Conservation (phyloP, 2,113 vertebrate species). For the Salvelinus namaycush region DNA sequence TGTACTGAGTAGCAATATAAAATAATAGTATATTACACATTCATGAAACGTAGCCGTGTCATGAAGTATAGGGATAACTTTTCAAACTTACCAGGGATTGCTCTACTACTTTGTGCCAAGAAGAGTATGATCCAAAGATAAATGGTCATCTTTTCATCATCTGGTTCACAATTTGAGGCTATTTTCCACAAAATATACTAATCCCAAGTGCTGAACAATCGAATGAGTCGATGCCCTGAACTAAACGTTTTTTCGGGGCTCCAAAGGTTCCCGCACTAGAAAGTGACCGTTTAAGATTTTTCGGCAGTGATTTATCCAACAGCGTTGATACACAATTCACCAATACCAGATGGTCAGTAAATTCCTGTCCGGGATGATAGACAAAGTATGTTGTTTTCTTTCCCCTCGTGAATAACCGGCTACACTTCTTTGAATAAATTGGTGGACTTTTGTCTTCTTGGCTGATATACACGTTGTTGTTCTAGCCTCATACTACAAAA, state of each 20-base stretch:
- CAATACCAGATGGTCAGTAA: not conserved
- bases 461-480: not conserved
- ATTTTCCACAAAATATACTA: not conserved
- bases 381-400: not conserved
- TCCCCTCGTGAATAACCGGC: not conserved
- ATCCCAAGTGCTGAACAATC: not conserved
- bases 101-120: slow-evolving; percentile 14
- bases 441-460: too few species aligned
- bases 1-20: too few species aligned
- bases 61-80: not conserved
- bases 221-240: too few species aligned
- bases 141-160: slow-evolving; percentile 58
- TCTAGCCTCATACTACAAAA: not conserved
- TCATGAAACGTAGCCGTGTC: not conserved
- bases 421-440: not conserved
- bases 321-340: not conserved
- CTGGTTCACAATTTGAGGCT: not conserved
- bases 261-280: not conserved
- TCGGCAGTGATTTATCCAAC: not conserved
- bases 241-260: not conserved
- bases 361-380: not conserved
- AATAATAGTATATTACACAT: too few species aligned
- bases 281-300: not conserved
- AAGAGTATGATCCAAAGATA: slow-evolving; percentile 43
- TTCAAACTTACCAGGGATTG: slow-evolving; percentile 39